Evolutionary conservation across 2,797 vertebrate genomes (phyloP), one percentile per base, ranked within the genome.

Genomic region (Champsocephalus gunnari): DNA sequence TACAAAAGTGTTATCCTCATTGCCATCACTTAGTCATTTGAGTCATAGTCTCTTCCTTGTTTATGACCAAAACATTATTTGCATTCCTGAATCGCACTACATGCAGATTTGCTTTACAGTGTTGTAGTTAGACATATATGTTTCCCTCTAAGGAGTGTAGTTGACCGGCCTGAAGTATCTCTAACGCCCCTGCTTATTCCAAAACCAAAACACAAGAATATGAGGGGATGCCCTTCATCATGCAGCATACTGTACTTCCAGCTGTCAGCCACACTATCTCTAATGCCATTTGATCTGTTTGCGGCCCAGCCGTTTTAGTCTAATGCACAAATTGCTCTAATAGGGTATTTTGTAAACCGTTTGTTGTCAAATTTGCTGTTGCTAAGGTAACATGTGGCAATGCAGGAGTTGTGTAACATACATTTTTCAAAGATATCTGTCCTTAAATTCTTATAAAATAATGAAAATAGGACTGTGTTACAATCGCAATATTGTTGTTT

Each of bases 221-320:
- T 43, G 43, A 71, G 66, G 64, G 17, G 17, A 76, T 73, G 62
- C 51, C 72, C 47, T 61, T 73, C 19, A 75, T 79, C 50, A 45
- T 77, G 21, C 28, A n/a, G 75, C 65, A 75, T 53, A 47, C 34
- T 64, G 38, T 60, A 56, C 60, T 49, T 68, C 6, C 70, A 69
- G 75, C 61, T 71, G 16, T 19, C 61, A 65, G 78, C 67, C 28
- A 69, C 65, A 24, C 66, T 77, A 28, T 58, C 66, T 76, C 60
- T 78, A 80, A 77, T 80, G 71, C 10, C 64, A 66, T 69, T 80
- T 74, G 41, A 80, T 48, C 49, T 66, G 54, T 74, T 82, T 64
- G 55, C 47, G 81, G 64, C n/a, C 43, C 0, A 53, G 55, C 51
- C 3, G 5, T 69, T 55, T 67, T 41, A 53, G 51, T 86, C 43